phyloP scores from a whole-genome alignment of 2,113 vertebrate species.

The Apistogramma diplotaenia region DNA sequence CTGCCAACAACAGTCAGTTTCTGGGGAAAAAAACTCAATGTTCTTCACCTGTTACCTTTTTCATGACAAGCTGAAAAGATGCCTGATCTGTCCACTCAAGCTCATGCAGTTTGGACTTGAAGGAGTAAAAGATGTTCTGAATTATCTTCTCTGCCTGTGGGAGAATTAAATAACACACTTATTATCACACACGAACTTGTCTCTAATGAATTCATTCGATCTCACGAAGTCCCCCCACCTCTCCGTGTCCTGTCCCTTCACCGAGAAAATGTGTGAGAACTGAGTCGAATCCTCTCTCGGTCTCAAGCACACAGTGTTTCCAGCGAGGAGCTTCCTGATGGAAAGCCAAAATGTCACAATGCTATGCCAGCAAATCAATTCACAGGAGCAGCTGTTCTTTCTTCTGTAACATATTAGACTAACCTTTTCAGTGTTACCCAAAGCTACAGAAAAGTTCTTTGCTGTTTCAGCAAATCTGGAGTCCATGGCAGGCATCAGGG shows the following conservation, averaged over 20 bases:
- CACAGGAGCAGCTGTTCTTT: not conserved
- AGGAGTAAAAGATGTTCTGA: constrained; percentile 60
- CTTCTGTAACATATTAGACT: not conserved
- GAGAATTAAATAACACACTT: not conserved
- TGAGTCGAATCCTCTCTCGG: constrained; percentile 66
- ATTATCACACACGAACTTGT: not conserved
- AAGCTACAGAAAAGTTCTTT: constrained; percentile 53
- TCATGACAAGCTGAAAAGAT: constrained; percentile 42
- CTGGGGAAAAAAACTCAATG: not conserved
- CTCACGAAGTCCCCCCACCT: constrained; percentile 46
- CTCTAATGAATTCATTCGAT: not conserved
- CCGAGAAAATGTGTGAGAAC: constrained; percentile 62
- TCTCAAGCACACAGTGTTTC: constrained; percentile 72
- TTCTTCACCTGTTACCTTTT: constrained; percentile 60
- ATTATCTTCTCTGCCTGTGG: constrained; percentile 71
- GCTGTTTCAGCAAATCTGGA: constrained; percentile 69
- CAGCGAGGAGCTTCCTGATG: constrained; percentile 71
- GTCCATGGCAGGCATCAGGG: constrained; percentile 75
- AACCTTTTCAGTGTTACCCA: constrained; percentile 55
- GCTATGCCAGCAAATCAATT: not conserved
- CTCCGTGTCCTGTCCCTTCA: constrained; percentile 41
- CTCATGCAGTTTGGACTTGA: constrained; percentile 65
- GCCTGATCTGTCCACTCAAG: constrained; percentile 62
- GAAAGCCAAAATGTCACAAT: not conserved
- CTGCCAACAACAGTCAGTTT: rapidly evolving